phyloP scores from a whole-genome alignment of 2,888 invertebrate genomes.

The Rhagonycha fulva region DNA sequence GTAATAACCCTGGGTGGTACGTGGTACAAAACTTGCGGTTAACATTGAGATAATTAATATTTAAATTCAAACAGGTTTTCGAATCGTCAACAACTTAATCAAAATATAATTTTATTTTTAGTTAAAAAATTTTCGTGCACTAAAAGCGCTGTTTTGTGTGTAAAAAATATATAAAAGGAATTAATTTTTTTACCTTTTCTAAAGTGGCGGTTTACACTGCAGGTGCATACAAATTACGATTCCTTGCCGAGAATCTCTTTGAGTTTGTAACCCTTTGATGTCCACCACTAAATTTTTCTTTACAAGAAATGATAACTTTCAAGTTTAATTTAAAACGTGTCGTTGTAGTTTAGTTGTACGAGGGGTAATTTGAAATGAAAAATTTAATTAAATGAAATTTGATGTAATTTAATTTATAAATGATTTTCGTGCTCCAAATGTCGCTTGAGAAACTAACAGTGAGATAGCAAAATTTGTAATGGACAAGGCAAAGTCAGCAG shows the following conservation, averaged over 20 bases:
- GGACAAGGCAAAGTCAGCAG: slow-evolving; percentile 43
- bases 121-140: neutral
- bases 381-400: neutral
- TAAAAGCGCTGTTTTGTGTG: neutral
- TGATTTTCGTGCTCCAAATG: neutral
- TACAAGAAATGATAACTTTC: neutral
- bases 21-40: slow-evolving; percentile 6
- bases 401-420: neutral
- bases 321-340: neutral
- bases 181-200: neutral
- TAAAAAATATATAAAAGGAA: neutral
- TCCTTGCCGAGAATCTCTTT: neutral
- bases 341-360: too few species aligned
- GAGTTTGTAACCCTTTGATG: neutral
- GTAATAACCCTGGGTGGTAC: slow-evolving; percentile 14
- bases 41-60: neutral
- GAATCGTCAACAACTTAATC: neutral
- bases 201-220: neutral
- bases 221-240: neutral
- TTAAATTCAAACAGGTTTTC: neutral
- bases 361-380: neutral
- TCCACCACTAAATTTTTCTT: neutral
- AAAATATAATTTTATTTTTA: neutral
- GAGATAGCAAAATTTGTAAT: slow-evolving; percentile 17
- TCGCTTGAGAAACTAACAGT: neutral